phyloP scores from a whole-genome alignment of 2,888 invertebrate species.

The Acanthosepion lycidas region DNA sequence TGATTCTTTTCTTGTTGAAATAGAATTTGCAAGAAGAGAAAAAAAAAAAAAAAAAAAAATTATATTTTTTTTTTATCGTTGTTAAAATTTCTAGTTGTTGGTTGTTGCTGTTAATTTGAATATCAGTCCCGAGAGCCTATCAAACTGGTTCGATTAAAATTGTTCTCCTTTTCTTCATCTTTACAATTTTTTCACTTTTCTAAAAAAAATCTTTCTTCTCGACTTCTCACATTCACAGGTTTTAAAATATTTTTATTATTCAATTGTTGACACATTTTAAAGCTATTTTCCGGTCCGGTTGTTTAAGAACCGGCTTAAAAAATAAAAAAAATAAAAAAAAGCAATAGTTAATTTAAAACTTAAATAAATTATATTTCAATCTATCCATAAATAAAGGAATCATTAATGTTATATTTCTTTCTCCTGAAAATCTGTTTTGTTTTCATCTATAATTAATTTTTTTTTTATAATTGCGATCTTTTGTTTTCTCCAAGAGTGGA shows the following conservation, averaged over 20 bases:
- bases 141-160: neutral
- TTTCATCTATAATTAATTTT: neutral
- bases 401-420: neutral
- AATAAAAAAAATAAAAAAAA: too few species aligned
- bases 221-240: neutral
- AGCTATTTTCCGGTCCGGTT: too few species aligned
- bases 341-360: too few species aligned
- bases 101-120: neutral
- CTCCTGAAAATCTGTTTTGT: neutral
- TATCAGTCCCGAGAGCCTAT: neutral
- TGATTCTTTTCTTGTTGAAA: neutral
- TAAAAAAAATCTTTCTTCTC: neutral
- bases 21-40: neutral
- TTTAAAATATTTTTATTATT: neutral
- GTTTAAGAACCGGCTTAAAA: too few species aligned
- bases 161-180: neutral
- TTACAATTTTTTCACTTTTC: neutral
- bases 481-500: neutral
- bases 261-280: too few species aligned
- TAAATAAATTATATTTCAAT: too few species aligned
- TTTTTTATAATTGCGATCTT: neutral
- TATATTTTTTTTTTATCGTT: neutral
- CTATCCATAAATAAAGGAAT: neutral
- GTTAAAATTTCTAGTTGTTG: neutral
- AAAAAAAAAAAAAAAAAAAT: neutral